Conservation (phyloP, 2,888 invertebrate species). For the Yponomeuta sedellus region DNA sequence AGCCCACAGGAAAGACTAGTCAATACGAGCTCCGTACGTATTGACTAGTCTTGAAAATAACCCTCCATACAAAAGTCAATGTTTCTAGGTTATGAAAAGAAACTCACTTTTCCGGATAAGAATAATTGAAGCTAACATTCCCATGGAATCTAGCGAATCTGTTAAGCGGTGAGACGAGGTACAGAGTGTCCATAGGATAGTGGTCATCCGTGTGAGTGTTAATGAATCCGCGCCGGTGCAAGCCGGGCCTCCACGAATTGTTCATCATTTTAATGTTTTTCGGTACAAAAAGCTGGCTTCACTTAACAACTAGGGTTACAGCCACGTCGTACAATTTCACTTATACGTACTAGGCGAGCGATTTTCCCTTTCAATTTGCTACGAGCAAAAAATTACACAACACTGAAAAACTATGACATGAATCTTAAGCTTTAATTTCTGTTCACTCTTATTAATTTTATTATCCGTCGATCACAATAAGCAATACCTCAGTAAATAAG, state of each 20-base stretch:
- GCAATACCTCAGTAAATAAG: too few relatives aligned
- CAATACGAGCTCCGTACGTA: too few relatives aligned
- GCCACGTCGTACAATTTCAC: too few relatives aligned
- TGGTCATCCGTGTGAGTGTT: constrained; percentile 48
- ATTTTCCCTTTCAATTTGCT: not conserved
- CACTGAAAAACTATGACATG: constrained; percentile 16
- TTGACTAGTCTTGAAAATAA: not conserved
- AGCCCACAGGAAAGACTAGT: too few relatives aligned
- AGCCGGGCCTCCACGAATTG: constrained; percentile 35
- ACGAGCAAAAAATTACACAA: not conserved
- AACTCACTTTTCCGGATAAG: constrained; percentile 57
- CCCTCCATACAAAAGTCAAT: not conserved
- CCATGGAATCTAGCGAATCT: constrained; percentile 58
- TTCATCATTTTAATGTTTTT: constrained; percentile 4
- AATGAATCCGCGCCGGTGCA: constrained; percentile 57
- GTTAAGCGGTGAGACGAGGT: constrained; percentile 59
- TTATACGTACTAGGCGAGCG: not conserved
- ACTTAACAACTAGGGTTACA: too few relatives aligned
- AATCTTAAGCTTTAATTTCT: constrained; percentile 23
- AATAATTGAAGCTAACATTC: constrained; percentile 40
- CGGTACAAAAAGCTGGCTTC: too few relatives aligned
- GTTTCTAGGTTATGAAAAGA: not conserved
- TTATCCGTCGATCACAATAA: too few relatives aligned
- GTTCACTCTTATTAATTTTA: too few relatives aligned
- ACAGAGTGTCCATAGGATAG: constrained; percentile 52